Evolutionary conservation across 2,888 invertebrate genomes (phyloP), one percentile per base, ranked within the genome.

Genomic region (Chromoteleia sp.): DNA sequence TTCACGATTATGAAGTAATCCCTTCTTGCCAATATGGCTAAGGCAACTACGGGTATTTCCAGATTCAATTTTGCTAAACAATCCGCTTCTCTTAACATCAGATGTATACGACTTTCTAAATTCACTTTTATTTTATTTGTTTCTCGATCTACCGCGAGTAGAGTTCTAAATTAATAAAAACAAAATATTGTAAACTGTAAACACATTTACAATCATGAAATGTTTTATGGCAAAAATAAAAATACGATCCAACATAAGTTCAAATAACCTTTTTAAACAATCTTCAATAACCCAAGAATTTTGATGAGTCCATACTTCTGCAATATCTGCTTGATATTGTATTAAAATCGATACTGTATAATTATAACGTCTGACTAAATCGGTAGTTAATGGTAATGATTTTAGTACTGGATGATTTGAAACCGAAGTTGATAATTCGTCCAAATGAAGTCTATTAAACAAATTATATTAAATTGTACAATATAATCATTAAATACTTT

Each of bases 241-340:
- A n/a, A n/a, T n/a, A n/a, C n/a, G n/a, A n/a, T n/a, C n/a, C n/a
- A n/a, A n/a, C n/a, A n/a, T n/a, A n/a, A n/a, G n/a, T n/a, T n/a
- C n/a, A 33, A 33, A 6, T 3, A 81, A 91, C 90, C 86, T 86
- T 84, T 89, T 90, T 1, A 91, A 83, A 52, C 89, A 89, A 41
- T 90, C 90, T 71, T 91, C 91, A 59, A 92, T 88, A 1, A 91
- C 84, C 91, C 91, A 91, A 0, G 90, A 90, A 89, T 97, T 96
- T 89, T 97, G 97, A 89, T 96, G 96, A 92, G 96, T 94, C 97
- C 97, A 97, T 14, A 96, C 94, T 39, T 95, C 95, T 8, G 96
- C 94, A 92, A 98, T 96, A 84, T 96, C 96, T 43, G 94, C 93
- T 91, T 97, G 96, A 89, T 96, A 97, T 83, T 95, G 94, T 81